Conservation (phyloP, 2,888 invertebrate genomes). For the Xylocampa areola region DNA sequence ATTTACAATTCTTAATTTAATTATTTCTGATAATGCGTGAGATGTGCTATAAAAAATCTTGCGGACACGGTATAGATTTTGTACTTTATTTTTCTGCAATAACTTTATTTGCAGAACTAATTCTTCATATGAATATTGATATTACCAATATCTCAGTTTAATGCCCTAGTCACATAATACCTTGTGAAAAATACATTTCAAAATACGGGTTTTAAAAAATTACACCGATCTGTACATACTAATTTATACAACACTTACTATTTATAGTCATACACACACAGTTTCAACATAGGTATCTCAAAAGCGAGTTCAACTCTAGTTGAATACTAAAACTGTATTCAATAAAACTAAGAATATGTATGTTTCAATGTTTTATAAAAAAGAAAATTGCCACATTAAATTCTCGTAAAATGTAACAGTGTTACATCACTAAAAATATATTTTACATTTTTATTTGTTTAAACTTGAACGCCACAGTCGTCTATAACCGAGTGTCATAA, state of each 20-base stretch:
- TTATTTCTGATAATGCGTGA: constrained; percentile 27
- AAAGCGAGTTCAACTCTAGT: constrained; percentile 20
- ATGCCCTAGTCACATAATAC: constrained; percentile 10
- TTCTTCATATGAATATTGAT: constrained; percentile 17
- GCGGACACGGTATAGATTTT: constrained; percentile 44
- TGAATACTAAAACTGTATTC: constrained; percentile 9
- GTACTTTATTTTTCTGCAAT: constrained; percentile 56
- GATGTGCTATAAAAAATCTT: constrained; percentile 15
- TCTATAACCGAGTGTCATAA: too few relatives aligned
- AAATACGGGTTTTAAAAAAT: constrained; percentile 32
- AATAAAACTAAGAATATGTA: constrained; percentile 37
- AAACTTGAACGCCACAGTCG: too few relatives aligned
- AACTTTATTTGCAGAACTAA: constrained; percentile 12
- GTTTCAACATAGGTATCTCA: constrained; percentile 4
- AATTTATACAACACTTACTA: neutral
- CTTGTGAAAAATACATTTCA: constrained; percentile 29
- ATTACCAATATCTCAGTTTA: constrained; percentile 12
- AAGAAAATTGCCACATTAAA: constrained; percentile 31
- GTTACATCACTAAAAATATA: constrained; percentile 7
- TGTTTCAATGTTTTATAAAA: constrained; percentile 30
- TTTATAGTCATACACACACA: constrained; percentile 1
- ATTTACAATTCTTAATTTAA: constrained; percentile 36
- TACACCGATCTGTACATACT: constrained; percentile 8
- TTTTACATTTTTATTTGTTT: constrained; percentile 20
- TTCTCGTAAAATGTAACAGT: constrained; percentile 8